Conservation (phyloP, 1,140 invertebrate genomes). For the Chymomyza costata region DNA sequence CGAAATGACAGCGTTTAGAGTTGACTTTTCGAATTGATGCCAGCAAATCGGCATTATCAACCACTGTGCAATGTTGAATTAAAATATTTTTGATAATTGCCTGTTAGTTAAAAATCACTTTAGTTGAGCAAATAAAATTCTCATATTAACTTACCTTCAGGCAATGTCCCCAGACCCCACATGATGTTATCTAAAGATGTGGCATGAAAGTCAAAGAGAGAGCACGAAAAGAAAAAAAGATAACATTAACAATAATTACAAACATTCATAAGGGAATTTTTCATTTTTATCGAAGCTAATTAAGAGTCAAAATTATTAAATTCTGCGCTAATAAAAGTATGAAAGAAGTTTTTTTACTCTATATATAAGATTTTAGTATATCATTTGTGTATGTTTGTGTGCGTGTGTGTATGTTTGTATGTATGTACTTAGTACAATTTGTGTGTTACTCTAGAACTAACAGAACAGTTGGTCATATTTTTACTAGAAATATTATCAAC, state of each 20-base stretch:
- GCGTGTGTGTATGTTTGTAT: conserved; percentile 21
- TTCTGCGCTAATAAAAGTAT: conserved; percentile 29
- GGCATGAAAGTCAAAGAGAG: conserved; percentile 32
- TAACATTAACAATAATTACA: conserved; percentile 54
- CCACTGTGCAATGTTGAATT: no score
- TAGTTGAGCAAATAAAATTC: not conserved
- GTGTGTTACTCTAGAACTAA: conserved; percentile 48
- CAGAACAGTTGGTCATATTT: conserved; percentile 21
- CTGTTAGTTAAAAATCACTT: no score
- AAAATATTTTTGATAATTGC: no score
- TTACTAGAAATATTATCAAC: no score
- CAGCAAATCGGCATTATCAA: no score
- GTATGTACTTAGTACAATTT: conserved; percentile 48
- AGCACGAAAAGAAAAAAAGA: conserved; percentile 36
- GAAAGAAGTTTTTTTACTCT: no score
- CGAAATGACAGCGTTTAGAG: no score
- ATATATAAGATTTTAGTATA: conserved; percentile 30
- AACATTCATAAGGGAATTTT: conserved; percentile 41
- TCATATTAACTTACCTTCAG: conserved; percentile 87
- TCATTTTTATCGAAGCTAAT: conserved; percentile 36
- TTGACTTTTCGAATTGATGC: no score
- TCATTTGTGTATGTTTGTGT: conserved; percentile 10
- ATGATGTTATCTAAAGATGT: conserved; percentile 90
- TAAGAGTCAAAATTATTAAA: conserved; percentile 19
- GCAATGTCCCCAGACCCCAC: conserved; percentile 97